These are phyloP conservation scores for Drosophila kurseongensis DNA, from an alignment of 1,140 invertebrate genomes.

Conservation along the genomic window DNA sequence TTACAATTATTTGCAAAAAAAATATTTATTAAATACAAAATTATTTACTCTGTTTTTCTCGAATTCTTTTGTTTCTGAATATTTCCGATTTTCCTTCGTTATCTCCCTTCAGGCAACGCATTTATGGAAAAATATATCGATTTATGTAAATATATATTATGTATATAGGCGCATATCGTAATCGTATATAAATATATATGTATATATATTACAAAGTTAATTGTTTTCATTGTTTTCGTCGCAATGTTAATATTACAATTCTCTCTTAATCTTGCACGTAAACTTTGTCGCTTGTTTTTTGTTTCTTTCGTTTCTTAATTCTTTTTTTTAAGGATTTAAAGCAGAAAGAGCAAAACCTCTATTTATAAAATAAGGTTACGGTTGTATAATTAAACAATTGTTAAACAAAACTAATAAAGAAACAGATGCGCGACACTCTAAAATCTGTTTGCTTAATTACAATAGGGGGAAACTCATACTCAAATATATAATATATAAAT, in stretches of 20 bases:
- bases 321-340: slow-evolving; percentile 47
- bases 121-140: slow-evolving; percentile 41
- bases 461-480: slow-evolving; percentile 15
- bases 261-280: slow-evolving; percentile 31
- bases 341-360: slow-evolving; percentile 54
- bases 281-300: slow-evolving; percentile 6
- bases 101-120: slow-evolving; percentile 14
- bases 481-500: slow-evolving; percentile 28
- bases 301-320: slow-evolving; percentile 19
- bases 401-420: slow-evolving; percentile 35
- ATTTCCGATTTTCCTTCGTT: slow-evolving; percentile 8
- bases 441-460: slow-evolving; percentile 36
- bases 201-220: slow-evolving; percentile 51
- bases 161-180: slow-evolving; percentile 50
- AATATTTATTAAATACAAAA: slow-evolving; percentile 38
- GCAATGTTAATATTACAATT: slow-evolving; percentile 42
- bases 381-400: slow-evolving; percentile 32
- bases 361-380: slow-evolving; percentile 61
- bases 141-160: slow-evolving; percentile 47
- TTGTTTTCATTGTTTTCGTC: slow-evolving; percentile 42
- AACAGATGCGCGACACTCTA: slow-evolving; percentile 20
- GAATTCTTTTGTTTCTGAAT: slow-evolving; percentile 16
- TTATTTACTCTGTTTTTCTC: slow-evolving; percentile 11
- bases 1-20: slow-evolving; percentile 57
- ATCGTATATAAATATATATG: slow-evolving; percentile 46